phyloP scores from a whole-genome alignment of 2,113 vertebrate genomes.

The Donacobius atricapilla region DNA sequence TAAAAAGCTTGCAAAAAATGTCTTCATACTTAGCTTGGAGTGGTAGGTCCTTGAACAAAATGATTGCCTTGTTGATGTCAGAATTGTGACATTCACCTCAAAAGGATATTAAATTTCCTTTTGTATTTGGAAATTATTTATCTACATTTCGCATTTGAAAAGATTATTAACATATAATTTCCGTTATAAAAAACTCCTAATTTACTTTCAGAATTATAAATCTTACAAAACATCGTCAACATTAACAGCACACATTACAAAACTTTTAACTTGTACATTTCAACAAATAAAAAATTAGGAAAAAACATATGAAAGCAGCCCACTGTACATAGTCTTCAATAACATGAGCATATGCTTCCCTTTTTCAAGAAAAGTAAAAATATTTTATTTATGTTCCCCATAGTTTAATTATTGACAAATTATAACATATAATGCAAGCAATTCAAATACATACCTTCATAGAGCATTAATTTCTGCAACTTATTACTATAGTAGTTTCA shows the following conservation, averaged over 20 bases:
- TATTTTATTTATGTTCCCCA: neutral
- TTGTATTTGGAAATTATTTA: neutral
- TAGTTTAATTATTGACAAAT: neutral
- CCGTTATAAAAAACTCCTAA: neutral
- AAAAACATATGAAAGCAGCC: neutral
- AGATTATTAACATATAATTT: neutral
- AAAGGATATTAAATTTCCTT: neutral
- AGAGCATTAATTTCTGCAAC: neutral
- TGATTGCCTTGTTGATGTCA: neutral
- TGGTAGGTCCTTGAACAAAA: neutral
- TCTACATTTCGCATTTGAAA: neutral
- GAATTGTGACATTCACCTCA: neutral
- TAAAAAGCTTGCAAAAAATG: neutral
- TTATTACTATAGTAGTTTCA: neutral
- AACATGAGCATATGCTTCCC: neutral
- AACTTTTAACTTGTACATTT: neutral
- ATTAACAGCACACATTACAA: neutral
- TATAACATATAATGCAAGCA: neutral
- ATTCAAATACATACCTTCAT: neutral
- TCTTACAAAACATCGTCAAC: neutral
- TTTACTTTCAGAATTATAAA: neutral
- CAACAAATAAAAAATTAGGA: neutral
- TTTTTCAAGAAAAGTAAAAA: neutral
- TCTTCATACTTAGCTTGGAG: neutral
- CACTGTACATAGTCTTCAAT: neutral